phyloP scores from a whole-genome alignment of 2,113 vertebrate species.

The Cichladusa arquata region DNA sequence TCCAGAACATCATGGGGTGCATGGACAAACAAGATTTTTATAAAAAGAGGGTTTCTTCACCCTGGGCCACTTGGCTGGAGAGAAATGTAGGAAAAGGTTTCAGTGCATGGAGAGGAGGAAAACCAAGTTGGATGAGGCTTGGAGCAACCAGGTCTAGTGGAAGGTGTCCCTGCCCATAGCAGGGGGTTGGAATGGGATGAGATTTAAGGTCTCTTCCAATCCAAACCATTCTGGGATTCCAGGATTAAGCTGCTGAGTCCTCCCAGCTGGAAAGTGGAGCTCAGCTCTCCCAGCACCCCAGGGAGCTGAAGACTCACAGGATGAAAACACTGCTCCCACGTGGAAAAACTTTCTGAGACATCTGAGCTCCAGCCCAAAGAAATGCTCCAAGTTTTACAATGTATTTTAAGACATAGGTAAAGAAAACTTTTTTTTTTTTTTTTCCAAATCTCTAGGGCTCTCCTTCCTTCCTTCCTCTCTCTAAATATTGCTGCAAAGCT shows the following conservation, averaged over 20 bases:
- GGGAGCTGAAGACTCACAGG: accelerated
- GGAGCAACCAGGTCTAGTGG: neutral
- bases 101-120: neutral
- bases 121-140: neutral
- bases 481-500: neutral
- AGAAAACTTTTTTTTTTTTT: neutral
- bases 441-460: neutral
- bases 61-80: neutral
- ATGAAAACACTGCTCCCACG: accelerated
- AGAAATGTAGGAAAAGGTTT: neutral
- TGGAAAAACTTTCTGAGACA: neutral
- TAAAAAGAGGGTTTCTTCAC: neutral
- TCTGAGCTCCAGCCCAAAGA: neutral
- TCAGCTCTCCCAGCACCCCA: accelerated
- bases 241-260: neutral
- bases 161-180: neutral
- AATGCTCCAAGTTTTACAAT: neutral
- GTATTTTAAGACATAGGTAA: neutral
- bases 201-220: neutral
- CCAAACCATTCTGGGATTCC: neutral
- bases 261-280: neutral
- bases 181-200: neutral
- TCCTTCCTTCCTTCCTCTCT: constrained; percentile 7
- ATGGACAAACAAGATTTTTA: accelerated
- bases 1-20: too few species aligned